Conservation (phyloP, 2,888 invertebrate genomes). For the Drepanosiphum platanoidis region DNA sequence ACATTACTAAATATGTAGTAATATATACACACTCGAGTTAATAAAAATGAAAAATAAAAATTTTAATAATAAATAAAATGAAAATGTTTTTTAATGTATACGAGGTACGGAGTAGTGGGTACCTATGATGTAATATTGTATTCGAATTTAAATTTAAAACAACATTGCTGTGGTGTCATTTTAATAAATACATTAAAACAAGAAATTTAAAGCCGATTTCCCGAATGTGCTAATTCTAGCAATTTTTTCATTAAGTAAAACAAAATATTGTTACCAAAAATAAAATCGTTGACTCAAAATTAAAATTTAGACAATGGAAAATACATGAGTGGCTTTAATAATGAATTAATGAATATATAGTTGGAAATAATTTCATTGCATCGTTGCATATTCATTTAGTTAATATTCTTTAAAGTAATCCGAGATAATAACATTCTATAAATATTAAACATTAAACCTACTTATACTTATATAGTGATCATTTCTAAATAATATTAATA, state of each 20-base stretch:
- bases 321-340: neutral
- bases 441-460: too few relatives aligned
- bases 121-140: too few relatives aligned
- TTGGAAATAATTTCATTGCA: neutral
- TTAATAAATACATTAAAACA: neutral
- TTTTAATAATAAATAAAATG: neutral
- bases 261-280: neutral
- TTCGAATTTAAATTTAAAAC: neutral
- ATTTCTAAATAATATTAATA: too few relatives aligned
- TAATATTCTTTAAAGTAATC: neutral
- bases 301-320: neutral
- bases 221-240: neutral
- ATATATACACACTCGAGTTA: neutral
- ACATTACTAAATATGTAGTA: too few relatives aligned
- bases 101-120: too few relatives aligned
- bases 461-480: too few relatives aligned
- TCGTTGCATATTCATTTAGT: neutral
- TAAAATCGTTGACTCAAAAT: neutral
- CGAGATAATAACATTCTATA: neutral
- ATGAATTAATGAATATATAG: neutral
- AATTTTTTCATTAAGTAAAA: neutral
- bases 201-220: neutral
- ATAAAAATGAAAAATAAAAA: too few relatives aligned
- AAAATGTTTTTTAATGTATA: neutral
- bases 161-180: neutral